phyloP scores from a whole-genome alignment of 2,113 vertebrate genomes.

The Cromileptes altivelis region DNA sequence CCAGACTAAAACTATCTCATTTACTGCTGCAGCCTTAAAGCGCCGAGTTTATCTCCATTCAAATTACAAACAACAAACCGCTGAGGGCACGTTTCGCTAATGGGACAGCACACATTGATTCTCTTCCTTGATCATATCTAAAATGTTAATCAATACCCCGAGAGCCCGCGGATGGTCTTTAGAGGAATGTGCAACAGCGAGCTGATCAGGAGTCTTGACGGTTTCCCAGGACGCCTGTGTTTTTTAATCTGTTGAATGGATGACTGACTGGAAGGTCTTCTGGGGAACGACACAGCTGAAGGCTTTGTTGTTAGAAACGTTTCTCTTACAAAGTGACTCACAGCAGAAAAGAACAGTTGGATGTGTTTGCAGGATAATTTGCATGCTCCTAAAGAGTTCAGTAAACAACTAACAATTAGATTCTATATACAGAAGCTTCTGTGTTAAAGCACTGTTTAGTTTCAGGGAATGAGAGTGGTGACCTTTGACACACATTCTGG shows the following conservation, averaged over 20 bases:
- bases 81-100: constrained; percentile 45
- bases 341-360: neutral
- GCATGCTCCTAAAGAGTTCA: neutral
- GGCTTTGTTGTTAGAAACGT: constrained; percentile 23
- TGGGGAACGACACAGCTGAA: constrained; percentile 26
- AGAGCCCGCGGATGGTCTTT: constrained; percentile 43
- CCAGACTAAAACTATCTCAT: constrained; percentile 11
- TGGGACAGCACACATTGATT: constrained; percentile 36
- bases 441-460: neutral
- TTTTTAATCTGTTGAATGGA: constrained; percentile 34
- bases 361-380: neutral
- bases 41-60: constrained; percentile 45
- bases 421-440: neutral
- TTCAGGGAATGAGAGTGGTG: neutral
- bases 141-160: constrained; percentile 73
- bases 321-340: neutral
- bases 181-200: constrained; percentile 46
- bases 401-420: neutral
- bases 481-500: neutral
- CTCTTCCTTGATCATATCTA: constrained; percentile 52
- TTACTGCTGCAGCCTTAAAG: constrained; percentile 38
- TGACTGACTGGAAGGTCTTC: constrained; percentile 28
- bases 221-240: neutral
- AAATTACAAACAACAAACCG: constrained; percentile 56
- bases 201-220: constrained; percentile 35